phyloP scores from a whole-genome alignment of 2,797 vertebrate species.

The Poecilia velifera region DNA sequence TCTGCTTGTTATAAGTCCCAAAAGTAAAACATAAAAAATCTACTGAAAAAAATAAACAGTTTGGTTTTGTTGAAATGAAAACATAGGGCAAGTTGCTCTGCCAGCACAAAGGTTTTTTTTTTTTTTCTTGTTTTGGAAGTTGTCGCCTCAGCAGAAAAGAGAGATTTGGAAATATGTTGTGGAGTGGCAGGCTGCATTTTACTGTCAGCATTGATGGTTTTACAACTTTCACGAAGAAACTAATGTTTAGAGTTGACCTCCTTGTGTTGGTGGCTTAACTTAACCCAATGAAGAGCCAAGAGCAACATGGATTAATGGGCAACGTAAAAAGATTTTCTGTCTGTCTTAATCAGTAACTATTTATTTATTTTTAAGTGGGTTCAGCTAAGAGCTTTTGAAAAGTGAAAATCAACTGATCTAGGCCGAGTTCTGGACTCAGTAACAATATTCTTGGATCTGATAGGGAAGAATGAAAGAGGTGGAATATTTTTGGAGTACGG shows the following conservation, averaged over 20 bases:
- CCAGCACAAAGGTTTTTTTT: background rate
- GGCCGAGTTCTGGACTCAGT: background rate
- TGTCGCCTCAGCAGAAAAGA: too few relatives aligned
- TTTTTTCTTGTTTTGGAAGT: background rate
- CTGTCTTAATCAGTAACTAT: background rate
- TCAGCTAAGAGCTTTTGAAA: background rate
- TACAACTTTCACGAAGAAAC: background rate
- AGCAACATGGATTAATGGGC: background rate
- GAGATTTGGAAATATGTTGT: background rate
- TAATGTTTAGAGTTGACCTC: background rate
- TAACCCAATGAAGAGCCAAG: background rate
- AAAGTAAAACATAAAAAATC: conserved; percentile 10
- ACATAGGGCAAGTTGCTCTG: background rate
- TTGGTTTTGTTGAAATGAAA: background rate
- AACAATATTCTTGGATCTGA: background rate
- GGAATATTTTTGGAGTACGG: too few relatives aligned
- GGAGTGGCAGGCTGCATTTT: background rate
- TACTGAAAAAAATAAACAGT: background rate
- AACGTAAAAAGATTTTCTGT: background rate
- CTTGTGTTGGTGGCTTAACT: background rate
- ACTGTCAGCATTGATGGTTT: background rate
- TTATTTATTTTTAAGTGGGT: background rate
- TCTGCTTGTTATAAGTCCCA: background rate
- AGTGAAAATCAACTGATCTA: background rate
- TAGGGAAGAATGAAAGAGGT: background rate